These are phyloP conservation scores for Cossypha niveicapilla DNA, from an alignment of 2,797 vertebrate genomes.

Conservation along the genomic window DNA sequence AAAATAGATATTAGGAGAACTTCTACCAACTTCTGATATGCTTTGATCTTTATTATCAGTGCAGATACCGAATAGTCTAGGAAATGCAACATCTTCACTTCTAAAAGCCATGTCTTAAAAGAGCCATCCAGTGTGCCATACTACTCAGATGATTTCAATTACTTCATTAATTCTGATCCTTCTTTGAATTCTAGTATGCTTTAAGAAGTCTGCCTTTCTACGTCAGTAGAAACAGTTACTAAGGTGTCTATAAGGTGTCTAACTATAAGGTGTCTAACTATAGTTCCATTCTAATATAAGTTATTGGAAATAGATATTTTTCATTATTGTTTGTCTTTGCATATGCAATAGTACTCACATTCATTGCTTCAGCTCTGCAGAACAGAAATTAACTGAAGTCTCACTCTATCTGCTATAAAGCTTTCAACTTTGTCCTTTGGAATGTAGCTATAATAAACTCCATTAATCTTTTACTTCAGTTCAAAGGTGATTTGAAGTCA, in stretches of 20 bases:
- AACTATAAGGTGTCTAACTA: too few species aligned
- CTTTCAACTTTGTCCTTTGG: constrained; percentile 51
- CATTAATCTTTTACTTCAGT: background rate
- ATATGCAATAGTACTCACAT: background rate
- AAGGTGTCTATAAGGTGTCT: background rate
- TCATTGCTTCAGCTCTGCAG: background rate
- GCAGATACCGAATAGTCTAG: background rate
- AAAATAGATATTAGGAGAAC: background rate
- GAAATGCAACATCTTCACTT: background rate
- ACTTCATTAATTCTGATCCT: background rate
- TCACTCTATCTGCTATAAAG: background rate
- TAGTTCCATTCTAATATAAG: background rate
- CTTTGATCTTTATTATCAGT: background rate
- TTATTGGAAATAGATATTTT: background rate
- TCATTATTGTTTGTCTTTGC: background rate
- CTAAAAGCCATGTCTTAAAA: background rate
- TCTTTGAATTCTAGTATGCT: background rate
- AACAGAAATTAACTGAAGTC: background rate
- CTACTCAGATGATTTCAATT: background rate
- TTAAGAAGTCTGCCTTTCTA: background rate
- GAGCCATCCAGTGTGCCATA: background rate
- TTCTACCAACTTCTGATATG: background rate
- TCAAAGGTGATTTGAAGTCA: constrained; percentile 15
- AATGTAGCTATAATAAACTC: background rate
- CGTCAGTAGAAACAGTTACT: background rate